Conservation (phyloP, 2,797 vertebrate genomes). For the Clarias fuscus region DNA sequence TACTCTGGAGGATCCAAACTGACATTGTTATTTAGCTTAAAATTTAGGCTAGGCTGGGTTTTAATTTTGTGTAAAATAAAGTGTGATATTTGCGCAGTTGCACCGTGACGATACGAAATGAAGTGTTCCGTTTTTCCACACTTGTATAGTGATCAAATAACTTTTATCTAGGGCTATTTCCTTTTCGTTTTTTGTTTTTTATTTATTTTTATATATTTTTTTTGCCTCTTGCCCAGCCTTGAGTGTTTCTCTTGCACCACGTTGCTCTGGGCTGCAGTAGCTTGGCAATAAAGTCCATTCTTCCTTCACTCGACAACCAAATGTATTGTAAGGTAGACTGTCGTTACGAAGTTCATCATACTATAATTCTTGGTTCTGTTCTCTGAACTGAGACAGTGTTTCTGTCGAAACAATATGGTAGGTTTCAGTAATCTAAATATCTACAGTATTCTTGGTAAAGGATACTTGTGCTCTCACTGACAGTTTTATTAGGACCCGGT, state of each 20-base stretch:
- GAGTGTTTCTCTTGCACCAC: conserved; percentile 3
- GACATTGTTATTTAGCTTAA: neutral
- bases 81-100: conserved; percentile 50
- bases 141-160: conserved; percentile 28
- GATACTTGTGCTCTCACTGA: neutral
- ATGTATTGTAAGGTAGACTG: conserved; percentile 19
- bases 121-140: conserved; percentile 25
- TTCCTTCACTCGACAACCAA: conserved; percentile 27
- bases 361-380: neutral
- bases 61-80: neutral
- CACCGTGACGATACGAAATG: conserved; percentile 45
- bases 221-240: neutral
- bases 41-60: neutral
- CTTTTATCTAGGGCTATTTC: conserved; percentile 35
- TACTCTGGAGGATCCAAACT: neutral
- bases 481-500: neutral
- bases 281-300: conserved; percentile 43
- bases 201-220: neutral
- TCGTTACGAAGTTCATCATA: neutral
- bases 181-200: neutral
- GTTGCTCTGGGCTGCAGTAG: conserved; percentile 19
- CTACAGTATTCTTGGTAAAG: neutral
- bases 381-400: neutral
- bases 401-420: neutral
- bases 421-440: neutral